Evolutionary conservation across 2,797 vertebrate genomes (phyloP).

Genomic region (Huso huso): DNA sequence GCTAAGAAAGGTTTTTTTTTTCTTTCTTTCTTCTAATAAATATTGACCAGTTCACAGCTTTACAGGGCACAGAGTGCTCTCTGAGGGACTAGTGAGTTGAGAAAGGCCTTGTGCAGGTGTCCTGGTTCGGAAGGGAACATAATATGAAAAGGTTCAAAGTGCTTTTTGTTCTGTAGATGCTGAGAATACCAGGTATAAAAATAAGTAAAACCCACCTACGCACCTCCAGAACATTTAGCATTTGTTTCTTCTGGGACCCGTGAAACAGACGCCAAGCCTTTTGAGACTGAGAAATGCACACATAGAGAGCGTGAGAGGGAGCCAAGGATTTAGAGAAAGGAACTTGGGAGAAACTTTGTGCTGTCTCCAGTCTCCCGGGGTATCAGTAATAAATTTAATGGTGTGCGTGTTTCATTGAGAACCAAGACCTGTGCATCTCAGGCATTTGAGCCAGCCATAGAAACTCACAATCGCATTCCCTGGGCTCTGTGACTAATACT

Average conservation of each 20-base stretch:
- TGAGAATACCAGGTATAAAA: constrained; percentile 19
- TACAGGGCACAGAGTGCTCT: background rate
- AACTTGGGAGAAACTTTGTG: constrained; percentile 20
- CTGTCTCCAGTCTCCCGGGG: constrained; percentile 15
- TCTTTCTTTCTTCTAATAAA: too few species aligned
- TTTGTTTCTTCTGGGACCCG: background rate
- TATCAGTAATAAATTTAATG: constrained; percentile 25
- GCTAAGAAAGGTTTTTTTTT: too few species aligned
- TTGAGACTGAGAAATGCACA: too few species aligned
- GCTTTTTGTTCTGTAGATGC: constrained; percentile 21
- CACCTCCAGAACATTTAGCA: background rate
- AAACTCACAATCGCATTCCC: constrained; percentile 40
- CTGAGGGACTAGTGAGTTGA: too few species aligned
- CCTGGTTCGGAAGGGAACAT: background rate
- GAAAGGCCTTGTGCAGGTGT: background rate
- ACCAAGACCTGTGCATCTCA: constrained; percentile 36
- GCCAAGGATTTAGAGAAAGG: constrained; percentile 11
- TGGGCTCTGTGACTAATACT: constrained; percentile 50
- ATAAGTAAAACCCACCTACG: constrained; percentile 13
- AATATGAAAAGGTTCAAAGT: constrained; percentile 17
- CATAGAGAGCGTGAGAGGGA: background rate
- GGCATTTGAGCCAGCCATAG: constrained; percentile 36
- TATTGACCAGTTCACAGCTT: background rate
- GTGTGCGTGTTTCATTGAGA: constrained; percentile 45
- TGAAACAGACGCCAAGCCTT: too few species aligned